Evolutionary conservation across 2,888 invertebrate genomes (phyloP).

Genomic region (Doris montereyensis): DNA sequence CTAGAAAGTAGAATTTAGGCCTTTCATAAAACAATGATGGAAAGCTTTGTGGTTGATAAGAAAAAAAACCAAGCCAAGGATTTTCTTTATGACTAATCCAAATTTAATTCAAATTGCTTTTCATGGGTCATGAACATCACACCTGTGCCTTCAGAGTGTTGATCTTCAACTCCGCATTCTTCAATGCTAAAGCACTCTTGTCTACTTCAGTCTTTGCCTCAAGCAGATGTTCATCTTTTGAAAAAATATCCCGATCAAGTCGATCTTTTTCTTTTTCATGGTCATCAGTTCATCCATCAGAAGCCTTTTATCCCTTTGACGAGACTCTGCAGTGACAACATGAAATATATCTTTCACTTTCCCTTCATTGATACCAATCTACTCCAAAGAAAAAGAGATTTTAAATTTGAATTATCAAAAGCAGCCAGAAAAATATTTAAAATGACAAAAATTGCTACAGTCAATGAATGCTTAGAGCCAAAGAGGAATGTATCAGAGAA

Average conservation of each 20-base stretch:
- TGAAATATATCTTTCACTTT: no score
- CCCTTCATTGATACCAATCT: no score
- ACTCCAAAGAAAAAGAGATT: no score
- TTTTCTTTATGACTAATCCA: background rate
- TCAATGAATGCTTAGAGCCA: no score
- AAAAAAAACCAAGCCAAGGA: background rate
- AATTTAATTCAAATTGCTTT: background rate
- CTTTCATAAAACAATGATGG: no score
- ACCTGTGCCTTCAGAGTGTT: conserved; percentile 67
- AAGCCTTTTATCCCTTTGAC: conserved; percentile 65
- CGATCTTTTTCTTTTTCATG: conserved; percentile 67
- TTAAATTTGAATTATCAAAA: no score
- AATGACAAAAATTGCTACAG: no score
- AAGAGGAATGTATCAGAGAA: no score
- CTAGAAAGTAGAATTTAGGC: no score
- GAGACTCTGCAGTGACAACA: conserved; percentile 57
- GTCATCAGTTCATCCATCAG: conserved; percentile 69
- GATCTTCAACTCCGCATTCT: conserved; percentile 66
- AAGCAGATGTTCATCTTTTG: conserved; percentile 63
- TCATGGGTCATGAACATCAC: background rate
- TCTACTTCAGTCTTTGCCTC: conserved; percentile 66
- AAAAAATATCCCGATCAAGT: conserved; percentile 56
- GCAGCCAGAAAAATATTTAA: no score
- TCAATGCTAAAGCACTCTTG: conserved; percentile 60
- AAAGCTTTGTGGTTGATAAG: no score